Conservation (phyloP, 2,888 invertebrate genomes). For the Mythimna pallens region DNA sequence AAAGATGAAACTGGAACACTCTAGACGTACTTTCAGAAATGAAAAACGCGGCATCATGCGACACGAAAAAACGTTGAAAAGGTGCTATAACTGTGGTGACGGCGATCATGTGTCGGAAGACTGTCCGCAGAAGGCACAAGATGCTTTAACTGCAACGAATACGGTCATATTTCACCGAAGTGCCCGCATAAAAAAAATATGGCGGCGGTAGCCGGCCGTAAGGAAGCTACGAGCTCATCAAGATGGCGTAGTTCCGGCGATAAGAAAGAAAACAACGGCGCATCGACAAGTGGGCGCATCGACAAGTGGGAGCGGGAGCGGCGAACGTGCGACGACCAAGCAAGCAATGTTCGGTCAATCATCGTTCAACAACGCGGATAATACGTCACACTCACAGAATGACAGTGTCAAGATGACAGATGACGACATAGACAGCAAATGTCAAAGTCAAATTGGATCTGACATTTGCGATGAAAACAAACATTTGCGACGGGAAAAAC, state of each 20-base stretch:
- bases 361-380: slow-evolving; percentile 1
- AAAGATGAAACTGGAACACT: not conserved
- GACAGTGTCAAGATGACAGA: not conserved
- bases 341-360: no score
- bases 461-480: not conserved
- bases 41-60: not conserved
- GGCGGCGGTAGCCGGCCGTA: not conserved
- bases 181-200: slow-evolving; percentile 2
- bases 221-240: not conserved
- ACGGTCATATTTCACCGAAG: slow-evolving; percentile 13
- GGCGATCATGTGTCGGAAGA: not conserved
- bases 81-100: not conserved
- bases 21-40: not conserved
- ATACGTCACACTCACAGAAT: slow-evolving; percentile 5
- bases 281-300: not conserved
- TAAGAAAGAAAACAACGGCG: not conserved
- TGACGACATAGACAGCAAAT: no score
- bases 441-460: not conserved
- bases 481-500: no score
- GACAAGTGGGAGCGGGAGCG: not conserved
- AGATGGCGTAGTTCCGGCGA: not conserved
- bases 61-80: not conserved
- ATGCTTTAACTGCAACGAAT: slow-evolving; percentile 21
- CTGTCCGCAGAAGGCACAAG: slow-evolving; percentile 14
- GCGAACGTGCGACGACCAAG: no score